Percentiles rank a stretch among this genome's conserved stretches.
Conservation (phyloP, 2,888 invertebrate species). For the Anoplius nigerrimus region DNA sequence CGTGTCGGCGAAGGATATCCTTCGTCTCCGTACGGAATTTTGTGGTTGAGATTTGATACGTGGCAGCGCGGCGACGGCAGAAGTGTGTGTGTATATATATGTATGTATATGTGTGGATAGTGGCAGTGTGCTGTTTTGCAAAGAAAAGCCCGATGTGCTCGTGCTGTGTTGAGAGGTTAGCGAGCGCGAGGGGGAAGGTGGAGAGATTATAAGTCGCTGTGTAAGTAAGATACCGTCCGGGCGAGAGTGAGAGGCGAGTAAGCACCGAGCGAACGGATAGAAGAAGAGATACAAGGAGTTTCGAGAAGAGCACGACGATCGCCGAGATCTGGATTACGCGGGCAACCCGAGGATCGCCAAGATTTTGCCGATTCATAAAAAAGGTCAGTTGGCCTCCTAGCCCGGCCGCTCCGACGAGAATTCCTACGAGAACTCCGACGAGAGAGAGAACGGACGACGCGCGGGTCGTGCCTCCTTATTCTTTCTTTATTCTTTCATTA, state of each 20-base stretch:
- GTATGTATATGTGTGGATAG: neutral
- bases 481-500: no score
- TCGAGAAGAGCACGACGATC: slow-evolving; percentile 24
- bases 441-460: no score
- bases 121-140: slow-evolving; percentile 13
- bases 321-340: slow-evolving; percentile 72
- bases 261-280: neutral
- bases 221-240: no score
- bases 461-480: no score
- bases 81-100: neutral
- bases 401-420: neutral
- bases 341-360: slow-evolving; percentile 69
- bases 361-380: slow-evolving; percentile 72
- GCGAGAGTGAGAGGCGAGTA: slow-evolving; percentile 21
- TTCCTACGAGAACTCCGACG: no score
- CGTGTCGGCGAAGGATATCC: neutral
- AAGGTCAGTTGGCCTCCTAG: slow-evolving; percentile 68
- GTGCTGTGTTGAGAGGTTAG: slow-evolving; percentile 45
- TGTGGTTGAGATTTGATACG: no score
- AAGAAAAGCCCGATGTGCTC: slow-evolving; percentile 1
- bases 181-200: slow-evolving; percentile 29
- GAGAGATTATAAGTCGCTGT: slow-evolving; percentile 11
- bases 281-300: slow-evolving; percentile 3
- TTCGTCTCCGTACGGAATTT: no score
- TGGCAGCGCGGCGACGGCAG: neutral